A percentile compares a stretch with the other conserved stretches of the same genome.
Conservation (phyloP, 2,113 vertebrate species). For the Dipodomys stephensi region DNA sequence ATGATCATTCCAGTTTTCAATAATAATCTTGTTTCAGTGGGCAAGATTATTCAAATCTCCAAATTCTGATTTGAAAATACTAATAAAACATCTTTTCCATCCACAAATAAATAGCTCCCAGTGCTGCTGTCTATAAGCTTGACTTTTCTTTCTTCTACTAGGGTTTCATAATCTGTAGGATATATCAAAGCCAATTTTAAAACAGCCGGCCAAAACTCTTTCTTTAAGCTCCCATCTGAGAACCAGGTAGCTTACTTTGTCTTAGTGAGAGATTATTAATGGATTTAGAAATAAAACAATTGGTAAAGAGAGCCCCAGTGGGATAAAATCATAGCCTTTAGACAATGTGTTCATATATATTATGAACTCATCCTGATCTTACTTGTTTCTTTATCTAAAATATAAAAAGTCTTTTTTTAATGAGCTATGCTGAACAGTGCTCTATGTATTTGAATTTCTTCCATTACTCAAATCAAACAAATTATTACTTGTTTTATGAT, state of each 20-base stretch:
- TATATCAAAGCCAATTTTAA: neutral
- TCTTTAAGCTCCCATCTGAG: neutral
- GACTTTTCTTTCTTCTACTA: neutral
- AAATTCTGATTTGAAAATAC: neutral
- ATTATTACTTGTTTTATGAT: neutral
- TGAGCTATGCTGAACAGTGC: neutral
- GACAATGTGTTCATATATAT: neutral
- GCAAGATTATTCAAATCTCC: neutral
- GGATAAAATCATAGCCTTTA: neutral
- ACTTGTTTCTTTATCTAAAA: neutral
- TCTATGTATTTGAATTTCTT: neutral
- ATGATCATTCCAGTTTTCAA: neutral
- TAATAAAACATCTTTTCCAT: neutral
- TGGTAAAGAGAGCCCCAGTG: neutral
- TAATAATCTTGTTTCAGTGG: neutral
- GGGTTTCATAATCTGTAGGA: neutral
- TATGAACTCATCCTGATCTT: neutral
- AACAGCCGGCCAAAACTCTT: neutral
- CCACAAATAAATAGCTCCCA: neutral
- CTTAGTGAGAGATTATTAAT: neutral
- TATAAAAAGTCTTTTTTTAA: neutral
- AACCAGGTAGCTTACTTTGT: neutral
- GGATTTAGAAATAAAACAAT: neutral
- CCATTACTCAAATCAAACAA: neutral
- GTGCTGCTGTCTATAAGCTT: neutral